These are phyloP conservation scores for Varecia variegata DNA, from an alignment of 2,797 vertebrate species.

Conservation along the genomic window DNA sequence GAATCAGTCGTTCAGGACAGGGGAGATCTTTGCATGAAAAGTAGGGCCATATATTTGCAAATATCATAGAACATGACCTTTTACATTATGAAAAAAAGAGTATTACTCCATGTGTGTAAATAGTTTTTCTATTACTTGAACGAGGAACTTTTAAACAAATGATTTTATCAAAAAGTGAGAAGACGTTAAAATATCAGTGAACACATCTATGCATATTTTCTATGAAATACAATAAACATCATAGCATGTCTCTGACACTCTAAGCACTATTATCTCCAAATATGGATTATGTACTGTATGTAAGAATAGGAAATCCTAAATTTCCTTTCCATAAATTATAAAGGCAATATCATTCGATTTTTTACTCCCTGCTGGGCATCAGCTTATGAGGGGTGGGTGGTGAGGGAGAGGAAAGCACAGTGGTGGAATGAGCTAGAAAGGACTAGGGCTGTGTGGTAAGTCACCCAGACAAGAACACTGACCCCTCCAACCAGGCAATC, in stretches of 20 bases:
- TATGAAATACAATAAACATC: neutral
- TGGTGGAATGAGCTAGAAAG: neutral
- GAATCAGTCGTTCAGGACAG: neutral
- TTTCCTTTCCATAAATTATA: neutral
- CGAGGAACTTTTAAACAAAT: neutral
- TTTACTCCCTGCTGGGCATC: neutral
- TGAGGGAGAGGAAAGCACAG: neutral
- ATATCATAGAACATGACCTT: neutral
- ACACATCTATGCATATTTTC: neutral
- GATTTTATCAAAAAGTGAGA: neutral
- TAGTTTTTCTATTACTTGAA: neutral
- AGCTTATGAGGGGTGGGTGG: neutral
- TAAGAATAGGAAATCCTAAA: neutral
- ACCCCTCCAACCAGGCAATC: neutral
- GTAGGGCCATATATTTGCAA: neutral
- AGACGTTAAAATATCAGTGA: neutral
- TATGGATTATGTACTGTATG: neutral
- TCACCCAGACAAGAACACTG: neutral
- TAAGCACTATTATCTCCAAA: neutral
- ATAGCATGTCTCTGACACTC: neutral
- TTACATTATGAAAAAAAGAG: neutral
- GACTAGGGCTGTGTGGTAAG: neutral
- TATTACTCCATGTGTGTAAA: neutral
- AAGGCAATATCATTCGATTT: neutral
- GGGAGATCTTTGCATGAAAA: neutral